A percentile compares a stretch with the other conserved stretches of the same genome.
phyloP scores from a whole-genome alignment of 2,113 vertebrate genomes.

The Pavo muticus region DNA sequence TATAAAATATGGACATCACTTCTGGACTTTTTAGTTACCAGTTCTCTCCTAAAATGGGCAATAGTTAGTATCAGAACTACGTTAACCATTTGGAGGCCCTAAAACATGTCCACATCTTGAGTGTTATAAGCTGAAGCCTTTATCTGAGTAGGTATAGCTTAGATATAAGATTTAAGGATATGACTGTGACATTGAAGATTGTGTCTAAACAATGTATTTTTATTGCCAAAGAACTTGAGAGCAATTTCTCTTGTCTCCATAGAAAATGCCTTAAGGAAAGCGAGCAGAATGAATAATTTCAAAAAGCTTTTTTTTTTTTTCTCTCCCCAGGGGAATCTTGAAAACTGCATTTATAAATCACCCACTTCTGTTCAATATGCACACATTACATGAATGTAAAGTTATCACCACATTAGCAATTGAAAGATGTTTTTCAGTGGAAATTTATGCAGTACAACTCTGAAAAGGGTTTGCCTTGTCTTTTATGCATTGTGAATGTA shows the following conservation, averaged over 20 bases:
- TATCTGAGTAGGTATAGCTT: neutral
- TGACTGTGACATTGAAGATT: neutral
- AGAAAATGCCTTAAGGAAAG: neutral
- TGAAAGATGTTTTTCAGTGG: neutral
- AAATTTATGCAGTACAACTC: neutral
- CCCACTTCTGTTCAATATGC: neutral
- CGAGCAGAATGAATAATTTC: neutral
- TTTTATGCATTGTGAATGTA: neutral
- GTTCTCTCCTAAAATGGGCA: neutral
- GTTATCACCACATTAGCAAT: neutral
- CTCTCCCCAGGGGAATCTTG: neutral
- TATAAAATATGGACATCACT: neutral
- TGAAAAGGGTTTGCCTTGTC: neutral
- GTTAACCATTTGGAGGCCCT: neutral
- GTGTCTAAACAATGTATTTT: neutral
- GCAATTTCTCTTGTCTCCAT: neutral
- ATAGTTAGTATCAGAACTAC: neutral
- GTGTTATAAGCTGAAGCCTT: neutral
- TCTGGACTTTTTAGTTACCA: neutral
- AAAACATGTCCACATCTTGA: neutral
- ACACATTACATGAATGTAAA: neutral
- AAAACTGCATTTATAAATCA: conserved; percentile 14
- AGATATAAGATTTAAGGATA: neutral
- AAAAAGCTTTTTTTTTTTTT: neutral
- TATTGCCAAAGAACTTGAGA: neutral